Evolutionary conservation across 2,113 vertebrate species (phyloP).

Genomic region (Neodon shergylaensis): DNA sequence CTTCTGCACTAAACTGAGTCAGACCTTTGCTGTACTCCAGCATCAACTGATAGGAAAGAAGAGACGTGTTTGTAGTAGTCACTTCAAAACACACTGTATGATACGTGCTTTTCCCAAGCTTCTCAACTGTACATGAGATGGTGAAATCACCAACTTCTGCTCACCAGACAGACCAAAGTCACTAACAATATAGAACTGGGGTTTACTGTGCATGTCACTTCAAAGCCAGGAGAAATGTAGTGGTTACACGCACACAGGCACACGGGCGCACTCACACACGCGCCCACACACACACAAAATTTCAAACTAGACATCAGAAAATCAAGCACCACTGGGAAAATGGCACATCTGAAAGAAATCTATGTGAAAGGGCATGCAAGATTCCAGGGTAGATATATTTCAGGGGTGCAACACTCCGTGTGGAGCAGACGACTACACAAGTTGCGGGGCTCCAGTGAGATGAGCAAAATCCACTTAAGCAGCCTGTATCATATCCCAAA

Average conservation of each 20-base stretch:
- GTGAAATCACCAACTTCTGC: not conserved
- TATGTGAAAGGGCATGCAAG: not conserved
- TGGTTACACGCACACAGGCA: not conserved
- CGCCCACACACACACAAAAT: not conserved
- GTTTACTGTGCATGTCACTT: not conserved
- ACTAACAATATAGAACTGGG: slow-evolving; percentile 12
- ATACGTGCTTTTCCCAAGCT: not conserved
- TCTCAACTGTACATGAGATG: not conserved
- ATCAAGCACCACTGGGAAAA: not conserved
- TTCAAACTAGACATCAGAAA: slow-evolving; percentile 40
- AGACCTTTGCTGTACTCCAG: slow-evolving; percentile 74
- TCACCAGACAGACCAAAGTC: not conserved
- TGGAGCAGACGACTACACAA: accelerated
- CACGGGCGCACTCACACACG: too few species aligned
- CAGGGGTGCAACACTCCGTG: not conserved
- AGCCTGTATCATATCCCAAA: slow-evolving; percentile 7
- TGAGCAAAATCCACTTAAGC: not conserved
- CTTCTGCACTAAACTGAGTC: slow-evolving; percentile 80
- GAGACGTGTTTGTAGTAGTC: slow-evolving; percentile 48
- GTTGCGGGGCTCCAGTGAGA: not conserved
- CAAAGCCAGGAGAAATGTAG: slow-evolving; percentile 12
- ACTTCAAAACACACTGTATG: slow-evolving; percentile 42
- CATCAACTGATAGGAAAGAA: not conserved
- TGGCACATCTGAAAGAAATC: not conserved
- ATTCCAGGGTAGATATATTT: not conserved